These are phyloP conservation scores for Drosophila buzzatii DNA, from an alignment of 2,888 invertebrate genomes.

Conservation along the genomic window DNA sequence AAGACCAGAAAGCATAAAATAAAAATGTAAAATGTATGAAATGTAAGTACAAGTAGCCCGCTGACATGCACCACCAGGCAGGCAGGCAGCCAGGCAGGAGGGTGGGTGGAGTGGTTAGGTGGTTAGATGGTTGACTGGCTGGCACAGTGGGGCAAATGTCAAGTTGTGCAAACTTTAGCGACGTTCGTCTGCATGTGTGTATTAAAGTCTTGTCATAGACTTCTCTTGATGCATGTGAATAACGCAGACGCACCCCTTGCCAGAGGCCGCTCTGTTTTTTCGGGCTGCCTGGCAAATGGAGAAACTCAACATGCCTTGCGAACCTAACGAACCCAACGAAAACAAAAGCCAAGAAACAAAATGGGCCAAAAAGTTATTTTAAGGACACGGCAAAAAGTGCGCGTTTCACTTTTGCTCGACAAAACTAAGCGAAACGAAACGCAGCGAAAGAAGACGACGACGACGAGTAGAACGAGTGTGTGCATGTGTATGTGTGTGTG, in stretches of 20 bases:
- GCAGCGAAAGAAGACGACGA: conserved; percentile 22
- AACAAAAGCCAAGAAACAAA: conserved; percentile 70
- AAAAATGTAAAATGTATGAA: conserved; percentile 63
- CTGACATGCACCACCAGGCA: conserved; percentile 45
- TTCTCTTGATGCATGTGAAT: conserved; percentile 18
- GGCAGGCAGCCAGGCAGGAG: neutral
- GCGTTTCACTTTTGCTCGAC: conserved; percentile 36
- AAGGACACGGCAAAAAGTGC: conserved; percentile 58
- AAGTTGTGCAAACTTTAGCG: conserved; percentile 33
- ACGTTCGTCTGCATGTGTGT: neutral
- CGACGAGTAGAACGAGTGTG: conserved; percentile 2
- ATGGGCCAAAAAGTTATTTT: conserved; percentile 83
- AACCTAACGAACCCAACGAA: conserved; percentile 33
- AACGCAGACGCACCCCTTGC: neutral
- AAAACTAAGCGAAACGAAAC: conserved; percentile 38
- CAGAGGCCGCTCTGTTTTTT: no score
- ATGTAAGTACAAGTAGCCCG: conserved; percentile 70
- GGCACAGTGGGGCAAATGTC: conserved; percentile 54
- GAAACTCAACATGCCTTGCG: conserved; percentile 34
- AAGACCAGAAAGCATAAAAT: conserved; percentile 68
- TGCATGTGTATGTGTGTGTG: conserved; percentile 11
- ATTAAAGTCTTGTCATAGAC: conserved; percentile 40
- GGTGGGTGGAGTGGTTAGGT: neutral
- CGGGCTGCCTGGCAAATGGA: conserved; percentile 24
- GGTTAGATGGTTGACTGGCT: conserved; percentile 5